Evolutionary conservation across 2,113 vertebrate species (phyloP).

Genomic region (Rana temporaria): DNA sequence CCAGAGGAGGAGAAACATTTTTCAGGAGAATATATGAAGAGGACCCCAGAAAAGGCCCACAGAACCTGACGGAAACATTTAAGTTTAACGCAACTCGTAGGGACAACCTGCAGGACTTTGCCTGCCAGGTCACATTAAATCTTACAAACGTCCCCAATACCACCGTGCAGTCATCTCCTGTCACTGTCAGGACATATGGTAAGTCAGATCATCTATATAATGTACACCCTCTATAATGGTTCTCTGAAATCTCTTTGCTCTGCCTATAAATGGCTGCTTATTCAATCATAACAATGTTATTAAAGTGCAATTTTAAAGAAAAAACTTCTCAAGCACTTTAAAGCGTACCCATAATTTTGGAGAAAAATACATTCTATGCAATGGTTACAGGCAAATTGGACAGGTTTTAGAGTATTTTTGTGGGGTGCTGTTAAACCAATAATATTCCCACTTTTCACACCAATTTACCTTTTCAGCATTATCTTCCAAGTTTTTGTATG

Average conservation of each 20-base stretch:
- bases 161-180: not conserved
- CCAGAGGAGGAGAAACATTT: not conserved
- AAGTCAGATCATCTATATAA: not conserved
- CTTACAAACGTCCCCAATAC: not conserved
- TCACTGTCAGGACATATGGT: constrained; percentile 13
- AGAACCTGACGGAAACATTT: not conserved
- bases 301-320: not conserved
- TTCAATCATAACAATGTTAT: no score
- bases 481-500: no score
- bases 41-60: not conserved
- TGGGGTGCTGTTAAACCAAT: no score
- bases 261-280: no score
- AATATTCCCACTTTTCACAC: no score
- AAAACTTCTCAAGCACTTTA: not conserved
- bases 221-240: no score
- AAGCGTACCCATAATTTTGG: no score
- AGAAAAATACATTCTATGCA: no score
- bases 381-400: no score
- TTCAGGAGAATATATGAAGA: not conserved
- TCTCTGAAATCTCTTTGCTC: no score
- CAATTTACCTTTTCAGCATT: no score
- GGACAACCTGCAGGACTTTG: constrained; percentile 30
- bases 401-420: no score
- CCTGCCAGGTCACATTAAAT: constrained; percentile 19
- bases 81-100: not conserved